Conservation (phyloP, 2,888 invertebrate genomes). For the Agrilus mali region DNA sequence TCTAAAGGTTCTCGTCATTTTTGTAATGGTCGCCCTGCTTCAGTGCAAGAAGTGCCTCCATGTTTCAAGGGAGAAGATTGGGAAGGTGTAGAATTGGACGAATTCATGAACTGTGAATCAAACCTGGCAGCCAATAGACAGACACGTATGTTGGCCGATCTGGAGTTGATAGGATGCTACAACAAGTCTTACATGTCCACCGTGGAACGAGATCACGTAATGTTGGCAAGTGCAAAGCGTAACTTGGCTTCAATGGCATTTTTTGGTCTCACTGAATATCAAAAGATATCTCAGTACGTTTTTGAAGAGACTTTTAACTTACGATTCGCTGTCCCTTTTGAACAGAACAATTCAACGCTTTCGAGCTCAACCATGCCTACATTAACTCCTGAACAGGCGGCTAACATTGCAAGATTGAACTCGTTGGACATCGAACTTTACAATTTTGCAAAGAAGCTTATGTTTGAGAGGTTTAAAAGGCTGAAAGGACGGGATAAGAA, state of each 20-base stretch:
- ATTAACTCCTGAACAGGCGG: conserved; percentile 60
- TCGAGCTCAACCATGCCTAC: conserved; percentile 71
- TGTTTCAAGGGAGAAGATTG: conserved; percentile 70
- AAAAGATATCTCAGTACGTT: conserved; percentile 83
- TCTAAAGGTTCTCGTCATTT: conserved; percentile 51
- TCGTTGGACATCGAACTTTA: conserved; percentile 87
- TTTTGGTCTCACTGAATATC: conserved; percentile 93
- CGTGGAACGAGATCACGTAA: conserved; percentile 65
- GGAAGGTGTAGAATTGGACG: conserved; percentile 79
- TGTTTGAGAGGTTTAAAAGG: conserved; percentile 73
- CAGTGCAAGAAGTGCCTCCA: conserved; percentile 69
- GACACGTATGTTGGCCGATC: conserved; percentile 94
- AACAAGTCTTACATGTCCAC: conserved; percentile 66
- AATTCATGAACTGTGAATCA: conserved; percentile 82
- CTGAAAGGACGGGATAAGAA: conserved; percentile 68
- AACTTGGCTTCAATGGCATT: conserved; percentile 93
- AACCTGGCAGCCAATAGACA: conserved; percentile 95
- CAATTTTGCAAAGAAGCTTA: conserved; percentile 79
- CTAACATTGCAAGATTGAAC: conserved; percentile 68
- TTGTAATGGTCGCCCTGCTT: conserved; percentile 64
- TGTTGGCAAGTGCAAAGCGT: conserved; percentile 89
- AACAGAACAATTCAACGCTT: conserved; percentile 84
- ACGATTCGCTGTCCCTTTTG: conserved; percentile 79
- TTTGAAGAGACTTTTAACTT: conserved; percentile 91
- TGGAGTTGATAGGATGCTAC: conserved; percentile 92